Conservation (phyloP, 2,888 invertebrate genomes). For the Pomacea canaliculata region DNA sequence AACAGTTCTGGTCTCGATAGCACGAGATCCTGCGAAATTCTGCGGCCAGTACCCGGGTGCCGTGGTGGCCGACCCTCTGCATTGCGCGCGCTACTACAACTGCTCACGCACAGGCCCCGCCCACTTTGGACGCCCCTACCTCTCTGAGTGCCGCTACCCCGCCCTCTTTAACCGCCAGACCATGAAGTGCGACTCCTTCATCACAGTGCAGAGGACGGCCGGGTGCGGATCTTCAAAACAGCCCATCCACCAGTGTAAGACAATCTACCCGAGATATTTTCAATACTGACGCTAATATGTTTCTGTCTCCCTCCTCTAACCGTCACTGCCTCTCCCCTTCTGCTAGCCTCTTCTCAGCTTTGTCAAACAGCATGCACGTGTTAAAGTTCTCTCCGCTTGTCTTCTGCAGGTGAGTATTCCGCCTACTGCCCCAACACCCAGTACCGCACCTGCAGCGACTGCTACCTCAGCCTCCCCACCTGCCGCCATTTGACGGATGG, state of each 20-base stretch:
- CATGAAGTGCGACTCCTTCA: conserved; percentile 42
- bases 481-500: conserved; percentile 23
- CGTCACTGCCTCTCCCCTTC: no score
- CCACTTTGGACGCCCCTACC: conserved; percentile 37
- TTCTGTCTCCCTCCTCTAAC: no score
- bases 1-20: conserved; percentile 16
- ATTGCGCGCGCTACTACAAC: conserved; percentile 56
- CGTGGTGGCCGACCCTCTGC: conserved; percentile 43
- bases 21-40: conserved; percentile 32
- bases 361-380: no score
- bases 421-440: conserved; percentile 28
- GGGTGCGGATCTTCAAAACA: conserved; percentile 24
- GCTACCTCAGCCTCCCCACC: conserved; percentile 24
- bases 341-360: no score
- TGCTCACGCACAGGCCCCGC: conserved; percentile 28
- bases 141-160: conserved; percentile 52
- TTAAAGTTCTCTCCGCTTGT: no score
- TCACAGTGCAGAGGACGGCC: conserved; percentile 32
- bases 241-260: conserved; percentile 29
- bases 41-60: conserved; percentile 44
- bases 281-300: no score
- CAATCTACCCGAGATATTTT: background rate
- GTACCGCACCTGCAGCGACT: conserved; percentile 23
- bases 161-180: conserved; percentile 44
- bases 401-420: conserved; percentile 26